Conservation (phyloP, 1,140 invertebrate genomes). For the Drosophila insularis region DNA sequence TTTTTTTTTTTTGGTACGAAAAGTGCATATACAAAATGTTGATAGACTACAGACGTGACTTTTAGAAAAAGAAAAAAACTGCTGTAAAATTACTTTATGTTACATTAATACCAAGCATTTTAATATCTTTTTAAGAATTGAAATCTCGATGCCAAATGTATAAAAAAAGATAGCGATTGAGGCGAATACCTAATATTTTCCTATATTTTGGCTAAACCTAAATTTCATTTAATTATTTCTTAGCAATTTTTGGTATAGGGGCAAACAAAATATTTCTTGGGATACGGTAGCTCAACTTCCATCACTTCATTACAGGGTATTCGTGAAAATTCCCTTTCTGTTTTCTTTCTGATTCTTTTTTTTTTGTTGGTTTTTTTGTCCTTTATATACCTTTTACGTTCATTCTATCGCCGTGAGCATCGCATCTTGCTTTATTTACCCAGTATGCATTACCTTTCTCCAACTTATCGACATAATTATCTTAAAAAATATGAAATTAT, state of each 20-base stretch:
- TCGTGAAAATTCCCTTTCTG: not conserved
- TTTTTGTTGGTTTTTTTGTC: conserved; percentile 12
- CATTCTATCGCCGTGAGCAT: conserved; percentile 27
- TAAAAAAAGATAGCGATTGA: too few relatives aligned
- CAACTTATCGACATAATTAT: conserved; percentile 79
- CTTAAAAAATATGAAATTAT: conserved; percentile 79
- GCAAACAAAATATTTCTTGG: too few relatives aligned
- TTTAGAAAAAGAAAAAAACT: not conserved
- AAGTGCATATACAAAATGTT: not conserved
- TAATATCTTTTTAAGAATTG: too few relatives aligned
- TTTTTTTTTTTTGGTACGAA: not conserved
- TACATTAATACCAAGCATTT: too few relatives aligned
- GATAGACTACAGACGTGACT: not conserved
- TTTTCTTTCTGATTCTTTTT: not conserved
- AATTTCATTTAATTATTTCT: too few relatives aligned
- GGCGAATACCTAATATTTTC: too few relatives aligned
- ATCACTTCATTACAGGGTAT: not conserved
- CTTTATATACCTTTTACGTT: conserved; percentile 24
- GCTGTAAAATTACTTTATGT: not conserved
- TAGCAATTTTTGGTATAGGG: too few relatives aligned
- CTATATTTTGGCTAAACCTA: too few relatives aligned
- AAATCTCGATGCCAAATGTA: too few relatives aligned
- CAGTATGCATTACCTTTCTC: conserved; percentile 61
- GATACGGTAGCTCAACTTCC: not conserved
- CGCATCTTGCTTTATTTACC: conserved; percentile 46